These are phyloP conservation scores for Rhinolophus sinicus DNA, from an alignment of 2,113 vertebrate species.

Conservation along the genomic window DNA sequence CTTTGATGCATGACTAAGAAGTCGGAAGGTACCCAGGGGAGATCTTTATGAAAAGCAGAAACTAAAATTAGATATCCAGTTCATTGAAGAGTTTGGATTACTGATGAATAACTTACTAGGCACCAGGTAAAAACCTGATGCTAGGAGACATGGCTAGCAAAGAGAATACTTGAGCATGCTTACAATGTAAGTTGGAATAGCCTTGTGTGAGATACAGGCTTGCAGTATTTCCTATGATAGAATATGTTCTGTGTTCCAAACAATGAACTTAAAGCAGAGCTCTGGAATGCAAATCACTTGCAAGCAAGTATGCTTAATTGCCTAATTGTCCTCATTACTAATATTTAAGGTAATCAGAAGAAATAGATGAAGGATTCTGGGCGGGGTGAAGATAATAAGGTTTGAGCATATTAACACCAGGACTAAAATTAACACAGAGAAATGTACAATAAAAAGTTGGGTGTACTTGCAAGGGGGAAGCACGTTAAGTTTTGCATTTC, in stretches of 20 bases:
- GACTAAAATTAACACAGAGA: not conserved
- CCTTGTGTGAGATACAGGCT: not conserved
- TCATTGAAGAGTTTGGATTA: not conserved
- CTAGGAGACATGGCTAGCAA: not conserved
- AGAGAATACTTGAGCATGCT: not conserved
- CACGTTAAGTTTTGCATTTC: not conserved
- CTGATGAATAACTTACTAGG: not conserved
- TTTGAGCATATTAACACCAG: not conserved
- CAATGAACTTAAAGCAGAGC: not conserved
- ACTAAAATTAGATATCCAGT: not conserved
- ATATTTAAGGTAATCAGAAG: not conserved
- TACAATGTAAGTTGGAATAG: not conserved
- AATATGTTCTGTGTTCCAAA: conserved; percentile 7
- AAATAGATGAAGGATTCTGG: not conserved
- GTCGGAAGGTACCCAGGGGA: not conserved
- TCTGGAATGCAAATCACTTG: not conserved
- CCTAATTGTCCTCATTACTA: not conserved
- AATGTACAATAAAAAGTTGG: not conserved
- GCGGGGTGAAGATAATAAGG: not conserved
- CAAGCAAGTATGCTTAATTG: not conserved
- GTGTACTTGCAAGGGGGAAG: not conserved
- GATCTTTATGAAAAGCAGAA: conserved; percentile 12
- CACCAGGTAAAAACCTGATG: not conserved
- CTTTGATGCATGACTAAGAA: conserved; percentile 36
- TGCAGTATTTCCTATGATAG: not conserved